These are phyloP conservation scores for Eupithecia subfuscata DNA, from an alignment of 2,888 invertebrate genomes.

Conservation along the genomic window DNA sequence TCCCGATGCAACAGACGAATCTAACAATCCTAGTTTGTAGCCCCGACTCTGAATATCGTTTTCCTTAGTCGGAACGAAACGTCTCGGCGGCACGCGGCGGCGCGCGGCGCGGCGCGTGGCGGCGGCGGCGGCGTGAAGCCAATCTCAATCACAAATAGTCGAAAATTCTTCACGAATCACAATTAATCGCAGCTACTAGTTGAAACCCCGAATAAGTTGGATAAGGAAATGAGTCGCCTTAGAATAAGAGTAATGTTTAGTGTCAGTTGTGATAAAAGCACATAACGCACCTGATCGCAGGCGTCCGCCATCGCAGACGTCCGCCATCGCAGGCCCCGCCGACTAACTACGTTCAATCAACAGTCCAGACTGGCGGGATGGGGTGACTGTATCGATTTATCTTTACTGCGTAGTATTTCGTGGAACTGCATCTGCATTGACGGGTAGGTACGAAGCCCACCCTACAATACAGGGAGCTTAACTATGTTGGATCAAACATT, in stretches of 20 bases:
- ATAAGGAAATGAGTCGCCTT: neutral
- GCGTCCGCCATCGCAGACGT: conserved; percentile 4
- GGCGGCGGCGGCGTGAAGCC: neutral
- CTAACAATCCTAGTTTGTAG: neutral
- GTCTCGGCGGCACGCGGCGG: too few relatives aligned
- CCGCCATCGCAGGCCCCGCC: conserved; percentile 10
- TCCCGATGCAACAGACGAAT: neutral
- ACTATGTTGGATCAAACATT: neutral
- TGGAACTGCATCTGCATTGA: conserved; percentile 26
- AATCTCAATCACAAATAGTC: neutral
- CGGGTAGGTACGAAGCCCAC: neutral
- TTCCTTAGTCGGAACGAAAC: neutral
- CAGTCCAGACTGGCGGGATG: conserved; percentile 9
- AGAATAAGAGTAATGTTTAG: neutral
- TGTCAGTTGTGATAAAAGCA: neutral
- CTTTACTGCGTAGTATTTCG: conserved; percentile 18
- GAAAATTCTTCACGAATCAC: neutral
- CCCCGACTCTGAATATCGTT: neutral
- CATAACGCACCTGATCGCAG: conserved; percentile 6
- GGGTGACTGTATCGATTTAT: conserved; percentile 33
- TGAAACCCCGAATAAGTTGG: neutral
- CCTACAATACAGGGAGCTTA: neutral
- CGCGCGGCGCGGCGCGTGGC: too few relatives aligned
- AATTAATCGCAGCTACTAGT: neutral
- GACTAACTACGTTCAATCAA: conserved; percentile 23